Evolutionary conservation across 2,888 invertebrate species (phyloP).

Genomic region (Malthinus seriepunctatus): DNA sequence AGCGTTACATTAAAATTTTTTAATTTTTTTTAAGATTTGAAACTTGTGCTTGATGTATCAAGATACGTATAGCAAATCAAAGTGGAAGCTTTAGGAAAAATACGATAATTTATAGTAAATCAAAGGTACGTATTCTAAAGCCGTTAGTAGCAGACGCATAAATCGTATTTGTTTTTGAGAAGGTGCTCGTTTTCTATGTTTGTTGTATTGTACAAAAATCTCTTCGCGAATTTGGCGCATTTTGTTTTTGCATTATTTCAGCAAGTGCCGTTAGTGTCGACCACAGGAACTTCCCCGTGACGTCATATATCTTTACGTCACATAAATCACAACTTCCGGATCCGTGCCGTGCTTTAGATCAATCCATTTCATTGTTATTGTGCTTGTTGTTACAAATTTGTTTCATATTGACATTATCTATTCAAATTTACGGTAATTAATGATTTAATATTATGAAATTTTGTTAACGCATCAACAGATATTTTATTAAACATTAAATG

Average conservation of each 20-base stretch:
- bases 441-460: constrained; percentile 14
- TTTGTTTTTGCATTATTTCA: constrained; percentile 42
- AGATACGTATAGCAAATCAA: background rate
- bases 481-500: too few relatives aligned
- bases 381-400: constrained; percentile 44
- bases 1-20: background rate
- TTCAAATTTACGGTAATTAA: constrained; percentile 24
- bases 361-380: constrained; percentile 42
- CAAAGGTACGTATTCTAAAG: constrained; percentile 7
- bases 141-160: constrained; percentile 37
- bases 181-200: background rate
- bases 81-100: background rate
- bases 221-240: constrained; percentile 38
- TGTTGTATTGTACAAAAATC: constrained; percentile 8
- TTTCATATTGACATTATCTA: constrained; percentile 36
- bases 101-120: background rate
- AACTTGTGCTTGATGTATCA: too few relatives aligned
- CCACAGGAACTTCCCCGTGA: constrained; percentile 41
- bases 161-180: constrained; percentile 33
- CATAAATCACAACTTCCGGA: constrained; percentile 48
- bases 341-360: constrained; percentile 21
- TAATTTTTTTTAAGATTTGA: background rate
- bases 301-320: constrained; percentile 43
- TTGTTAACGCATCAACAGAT: too few relatives aligned
- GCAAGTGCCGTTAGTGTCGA: constrained; percentile 42